Conservation (phyloP, 1,140 invertebrate genomes). For the Aphis gossypii region DNA sequence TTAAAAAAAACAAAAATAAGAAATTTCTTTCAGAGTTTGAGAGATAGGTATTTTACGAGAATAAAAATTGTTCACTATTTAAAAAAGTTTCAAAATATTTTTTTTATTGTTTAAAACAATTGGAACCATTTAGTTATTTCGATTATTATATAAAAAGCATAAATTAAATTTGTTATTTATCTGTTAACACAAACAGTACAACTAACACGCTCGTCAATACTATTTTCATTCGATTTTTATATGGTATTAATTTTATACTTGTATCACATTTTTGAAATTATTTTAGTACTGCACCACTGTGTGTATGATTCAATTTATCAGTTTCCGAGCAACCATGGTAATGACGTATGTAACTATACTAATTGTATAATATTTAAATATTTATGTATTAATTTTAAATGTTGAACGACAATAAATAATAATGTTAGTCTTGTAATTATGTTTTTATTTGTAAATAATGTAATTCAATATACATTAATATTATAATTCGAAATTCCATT, state of each 20-base stretch:
- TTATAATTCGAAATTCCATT: background rate
- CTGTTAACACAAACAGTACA: background rate
- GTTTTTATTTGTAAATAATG: background rate
- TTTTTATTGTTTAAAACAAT: too few relatives aligned
- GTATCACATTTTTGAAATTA: background rate
- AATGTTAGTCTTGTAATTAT: background rate
- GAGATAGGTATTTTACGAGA: too few relatives aligned
- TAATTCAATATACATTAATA: background rate
- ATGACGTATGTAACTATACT: background rate
- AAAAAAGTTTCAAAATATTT: background rate
- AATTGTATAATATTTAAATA: background rate
- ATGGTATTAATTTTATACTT: background rate
- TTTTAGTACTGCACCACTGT: background rate
- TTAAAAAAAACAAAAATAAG: background rate
- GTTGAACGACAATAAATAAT: background rate
- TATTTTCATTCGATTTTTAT: background rate
- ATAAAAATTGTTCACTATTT: background rate
- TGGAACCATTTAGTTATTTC: background rate
- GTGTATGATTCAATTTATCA: background rate
- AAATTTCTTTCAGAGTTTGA: background rate
- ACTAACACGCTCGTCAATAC: background rate
- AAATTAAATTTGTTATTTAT: background rate
- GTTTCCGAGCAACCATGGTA: background rate
- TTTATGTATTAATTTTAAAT: background rate
- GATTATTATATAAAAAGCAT: background rate